phyloP scores from a whole-genome alignment of 2,888 invertebrate species.

The Mystacides longicornis region DNA sequence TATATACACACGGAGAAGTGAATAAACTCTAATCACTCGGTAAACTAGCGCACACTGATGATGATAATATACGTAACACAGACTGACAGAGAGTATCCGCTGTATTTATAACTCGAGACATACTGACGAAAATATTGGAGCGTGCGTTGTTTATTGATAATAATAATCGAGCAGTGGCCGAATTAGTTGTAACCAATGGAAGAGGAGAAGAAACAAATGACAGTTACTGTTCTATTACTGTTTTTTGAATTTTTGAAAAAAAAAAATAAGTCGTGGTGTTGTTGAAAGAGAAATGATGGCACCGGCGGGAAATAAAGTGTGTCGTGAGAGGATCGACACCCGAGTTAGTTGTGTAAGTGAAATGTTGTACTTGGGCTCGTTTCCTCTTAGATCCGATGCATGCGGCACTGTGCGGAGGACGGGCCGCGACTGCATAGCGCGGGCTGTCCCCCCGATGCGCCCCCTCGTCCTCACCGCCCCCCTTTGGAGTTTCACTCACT shows the following conservation, averaged over 20 bases:
- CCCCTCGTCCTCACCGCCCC: neutral
- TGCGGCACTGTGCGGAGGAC: slow-evolving; percentile 16
- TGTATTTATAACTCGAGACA: neutral
- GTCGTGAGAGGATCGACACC: slow-evolving; percentile 3
- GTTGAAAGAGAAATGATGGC: neutral
- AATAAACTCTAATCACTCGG: slow-evolving; percentile 7
- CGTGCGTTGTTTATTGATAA: neutral
- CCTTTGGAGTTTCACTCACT: neutral
- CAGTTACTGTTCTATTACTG: neutral
- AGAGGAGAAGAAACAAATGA: neutral
- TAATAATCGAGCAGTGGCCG: too few relatives aligned
- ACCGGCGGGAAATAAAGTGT: slow-evolving; percentile 5
- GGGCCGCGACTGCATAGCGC: slow-evolving; percentile 19
- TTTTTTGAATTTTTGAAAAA: neutral
- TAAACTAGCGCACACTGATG: neutral
- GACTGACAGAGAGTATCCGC: neutral
- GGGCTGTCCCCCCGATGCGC: slow-evolving; percentile 7
- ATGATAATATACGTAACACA: neutral
- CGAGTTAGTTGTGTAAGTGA: slow-evolving; percentile 1
- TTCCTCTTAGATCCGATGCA: slow-evolving; percentile 8
- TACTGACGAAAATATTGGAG: neutral
- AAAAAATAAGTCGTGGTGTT: neutral
- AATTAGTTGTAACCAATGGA: too few relatives aligned
- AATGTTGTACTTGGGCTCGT: slow-evolving; percentile 1
- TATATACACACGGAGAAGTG: neutral